Evolutionary conservation across 2,888 invertebrate species (phyloP), one percentile per base, ranked within the genome.

Genomic region (Sarcophaga carnaria): DNA sequence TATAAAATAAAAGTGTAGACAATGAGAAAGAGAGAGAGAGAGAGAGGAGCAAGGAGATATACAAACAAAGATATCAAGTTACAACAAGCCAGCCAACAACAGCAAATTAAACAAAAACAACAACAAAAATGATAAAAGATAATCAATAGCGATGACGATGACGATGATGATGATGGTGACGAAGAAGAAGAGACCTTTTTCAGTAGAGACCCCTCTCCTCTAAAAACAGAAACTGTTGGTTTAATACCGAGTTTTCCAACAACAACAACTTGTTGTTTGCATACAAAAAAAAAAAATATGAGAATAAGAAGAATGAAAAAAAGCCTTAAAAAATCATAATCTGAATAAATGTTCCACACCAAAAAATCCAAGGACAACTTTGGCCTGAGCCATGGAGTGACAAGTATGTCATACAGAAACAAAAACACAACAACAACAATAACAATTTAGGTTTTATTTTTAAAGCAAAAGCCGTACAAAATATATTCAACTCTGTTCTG

Each of bases 21-120:
- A 37, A 6, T 6, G 37, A 37, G 8, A 37, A 83, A 83, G 76
- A 79, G 74, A 63, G 79, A 76, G 69, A 76, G 69, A 80, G 12
- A 11, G 17, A 54, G 17, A 54, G 54, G 14, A 4, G 14, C 12
- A 49, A 86, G 80, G 76, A 82, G 62, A 74, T 75, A 79, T 63
- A 80, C 77, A 59, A 83, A 83, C 79, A 86, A 86, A 86, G 87
- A 84, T 87, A 87, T 87, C 84, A 84, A 84, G 84, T 87, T 84
- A 60, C 87, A 54, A 54, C 37, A 8, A 37, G 37, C 37, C 2
- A 37, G 10, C 37, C 37, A 37, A 37, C 37, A 37, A 37, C 37
- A 37, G 8, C 37, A 54, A 49, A 54, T 27, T 83, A n/a, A 22
- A 77, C 37, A 71, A 66, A 72, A 72, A 45, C 66, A 64, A 72